These are phyloP conservation scores for Serrognathus titanus DNA, from an alignment of 2,888 invertebrate genomes.

Conservation along the genomic window DNA sequence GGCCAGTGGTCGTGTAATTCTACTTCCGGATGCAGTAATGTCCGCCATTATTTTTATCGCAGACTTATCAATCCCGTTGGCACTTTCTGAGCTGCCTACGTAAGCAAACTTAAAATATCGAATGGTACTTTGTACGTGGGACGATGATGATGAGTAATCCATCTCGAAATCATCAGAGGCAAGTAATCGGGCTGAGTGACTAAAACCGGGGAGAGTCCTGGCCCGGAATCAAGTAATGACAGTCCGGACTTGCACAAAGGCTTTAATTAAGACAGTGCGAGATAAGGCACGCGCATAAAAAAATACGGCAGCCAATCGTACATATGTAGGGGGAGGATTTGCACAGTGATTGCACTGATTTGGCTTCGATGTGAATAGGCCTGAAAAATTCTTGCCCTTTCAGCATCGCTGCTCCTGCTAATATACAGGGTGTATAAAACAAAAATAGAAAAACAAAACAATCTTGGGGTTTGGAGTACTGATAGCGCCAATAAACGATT, in stretches of 20 bases:
- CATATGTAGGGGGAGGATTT: constrained; percentile 21
- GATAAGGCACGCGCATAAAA: constrained; percentile 36
- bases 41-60: constrained; percentile 34
- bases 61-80: too few relatives aligned
- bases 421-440: too few relatives aligned
- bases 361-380: constrained; percentile 22
- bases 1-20: constrained; percentile 38
- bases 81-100: too few relatives aligned
- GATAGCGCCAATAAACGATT: too few relatives aligned
- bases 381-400: too few relatives aligned
- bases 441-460: too few relatives aligned
- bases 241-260: constrained; percentile 31
- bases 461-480: too few relatives aligned
- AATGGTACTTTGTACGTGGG: too few relatives aligned
- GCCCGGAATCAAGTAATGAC: constrained; percentile 34
- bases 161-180: constrained; percentile 24
- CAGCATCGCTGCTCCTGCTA: too few relatives aligned
- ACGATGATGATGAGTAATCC: constrained; percentile 20
- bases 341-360: constrained; percentile 28
- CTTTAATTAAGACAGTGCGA: constrained; percentile 37
- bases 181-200: constrained; percentile 25
- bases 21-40: constrained; percentile 36
- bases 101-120: too few relatives aligned
- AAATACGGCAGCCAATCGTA: constrained; percentile 34
- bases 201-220: constrained; percentile 17